Base-by-base conservation (phyloP, 2,113 vertebrate genomes). In the Pseudolaguvia tuberculata region DNA sequence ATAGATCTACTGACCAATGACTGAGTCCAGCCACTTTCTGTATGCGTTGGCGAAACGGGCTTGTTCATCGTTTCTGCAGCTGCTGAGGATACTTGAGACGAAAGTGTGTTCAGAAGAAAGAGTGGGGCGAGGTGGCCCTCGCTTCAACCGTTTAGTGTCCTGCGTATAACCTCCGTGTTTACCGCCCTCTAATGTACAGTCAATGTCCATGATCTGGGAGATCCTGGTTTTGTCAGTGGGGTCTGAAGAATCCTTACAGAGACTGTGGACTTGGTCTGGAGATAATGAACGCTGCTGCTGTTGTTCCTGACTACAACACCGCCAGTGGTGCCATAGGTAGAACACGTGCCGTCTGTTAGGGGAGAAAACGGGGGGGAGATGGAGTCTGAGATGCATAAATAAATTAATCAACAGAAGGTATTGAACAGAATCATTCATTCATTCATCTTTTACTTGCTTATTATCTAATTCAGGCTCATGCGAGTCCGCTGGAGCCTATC, bases 121-220 rank as follows among this genome's bases (percentile, higher is more conserved):
- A 78, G 78, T 87, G 59, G 88, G 75, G 45, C 74, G 84, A 55
- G 92, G 89, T 81, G 86, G 87, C 47, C 93, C 93, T 74, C 94
- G 91, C 83, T 97, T 97, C 80, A 97, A 89, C 1, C 94, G 93
- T 84, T 98, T 99, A 48, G 84, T 95, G 91, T 95, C 92, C 86
- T 93, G 93, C 55, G 86, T 91, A 82, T 93, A 94, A 80, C 89
- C 83, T 80, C 87, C 83, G 77, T 92, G 92, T 84, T 90, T 93
- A 77, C 79, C 86, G n/a, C 82, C 86, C 79, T 95, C 91, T 70
- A 80, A 45, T 23, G 51, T 73, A 23, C 67, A 17, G 86, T 98
- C 96, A 23, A 96, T 84, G 78, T 98, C 96, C 95, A 97, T 97
- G 53, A 84, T 88, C 83, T 91, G 93, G 84, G 89, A 86, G 3